Base-by-base conservation (phyloP, 2,113 vertebrate genomes). In the Tupaia chinensis region DNA sequence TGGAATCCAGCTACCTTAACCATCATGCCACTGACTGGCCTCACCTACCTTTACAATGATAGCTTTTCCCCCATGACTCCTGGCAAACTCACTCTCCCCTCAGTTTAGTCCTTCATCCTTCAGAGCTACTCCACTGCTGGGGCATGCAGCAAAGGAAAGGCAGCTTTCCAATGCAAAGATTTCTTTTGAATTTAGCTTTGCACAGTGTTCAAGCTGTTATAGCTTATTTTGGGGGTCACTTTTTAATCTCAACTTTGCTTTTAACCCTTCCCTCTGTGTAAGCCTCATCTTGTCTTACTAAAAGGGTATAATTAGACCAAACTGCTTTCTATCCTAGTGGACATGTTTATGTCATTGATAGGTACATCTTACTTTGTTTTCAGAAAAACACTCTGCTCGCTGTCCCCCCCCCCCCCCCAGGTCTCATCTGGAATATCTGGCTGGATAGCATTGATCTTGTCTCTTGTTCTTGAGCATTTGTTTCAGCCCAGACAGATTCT, bases 191-290 rank as follows among this genome's bases (percentile, higher is more conserved):
- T 53, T 77, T 17, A 83, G 44, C 54, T 60, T 73, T 76, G 72
- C 84, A 27, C 74, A 17, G 69, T 56, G 63, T 58, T 66, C 15
- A 74, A 23, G 9, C 83, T 87, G 53, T 60, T 78, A 1, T 0
- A 25, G 60, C 80, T 73, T 88, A 89, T 93, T 92, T 87, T 85
- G 69, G 70, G 93, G 69, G 32, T 96, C 66, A 8, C 73, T 96
- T 85, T 81, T n/a, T 90, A 89, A 78, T 69, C n/a, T 85, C 77
- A 72, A 88, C 80, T 93, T 92, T 60, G 8, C 79, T 8, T 14
- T 77, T 94, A 74, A 81, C 25, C 34, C 25, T 34, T 54, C 58
- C 69, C 9, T 89, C 66, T 11, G 19, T 69, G 16, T 88, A 68
- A 79, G 12, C 72, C 23, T 86, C 19, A 83, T 15, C 27, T 74